Evolutionary conservation across 2,113 vertebrate species (phyloP).

Genomic region (Hylia prasina): DNA sequence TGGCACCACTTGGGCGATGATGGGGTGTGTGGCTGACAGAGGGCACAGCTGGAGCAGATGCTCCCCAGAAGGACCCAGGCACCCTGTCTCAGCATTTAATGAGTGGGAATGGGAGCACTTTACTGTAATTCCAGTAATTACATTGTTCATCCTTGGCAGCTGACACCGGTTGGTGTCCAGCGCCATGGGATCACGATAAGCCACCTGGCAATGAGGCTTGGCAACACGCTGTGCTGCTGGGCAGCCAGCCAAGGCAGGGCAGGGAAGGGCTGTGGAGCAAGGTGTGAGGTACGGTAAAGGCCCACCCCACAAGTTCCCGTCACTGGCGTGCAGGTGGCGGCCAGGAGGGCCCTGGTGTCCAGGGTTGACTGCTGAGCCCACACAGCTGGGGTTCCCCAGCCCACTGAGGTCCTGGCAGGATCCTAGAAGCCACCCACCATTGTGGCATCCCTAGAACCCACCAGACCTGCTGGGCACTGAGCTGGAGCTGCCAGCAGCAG

Average conservation of each 20-base stretch:
- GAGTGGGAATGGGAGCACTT: constrained; percentile 68
- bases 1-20: rapidly evolving
- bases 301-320: neutral
- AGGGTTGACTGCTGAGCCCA: neutral
- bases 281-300: constrained; percentile 25
- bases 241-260: constrained; percentile 4
- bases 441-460: rapidly evolving
- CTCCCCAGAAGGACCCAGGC: constrained; percentile 49
- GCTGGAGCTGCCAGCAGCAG: neutral
- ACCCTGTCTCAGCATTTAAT: constrained; percentile 29
- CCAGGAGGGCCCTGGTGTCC: rapidly evolving
- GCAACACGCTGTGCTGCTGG: rapidly evolving
- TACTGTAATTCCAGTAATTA: constrained; percentile 71
- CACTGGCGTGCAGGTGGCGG: rapidly evolving
- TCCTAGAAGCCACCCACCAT: neutral
- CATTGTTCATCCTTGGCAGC: constrained; percentile 67
- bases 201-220: constrained; percentile 24
- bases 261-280: neutral
- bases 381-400: rapidly evolving
- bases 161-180: constrained; percentile 6
- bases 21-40: rapidly evolving
- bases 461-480: rapidly evolving
- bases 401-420: rapidly evolving
- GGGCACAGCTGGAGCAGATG: constrained; percentile 48
- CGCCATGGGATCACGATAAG: neutral